A percentile compares a stretch with the other conserved stretches of the same genome.
Conservation (phyloP, 2,888 invertebrate genomes). For the Drosophila mettleri region DNA sequence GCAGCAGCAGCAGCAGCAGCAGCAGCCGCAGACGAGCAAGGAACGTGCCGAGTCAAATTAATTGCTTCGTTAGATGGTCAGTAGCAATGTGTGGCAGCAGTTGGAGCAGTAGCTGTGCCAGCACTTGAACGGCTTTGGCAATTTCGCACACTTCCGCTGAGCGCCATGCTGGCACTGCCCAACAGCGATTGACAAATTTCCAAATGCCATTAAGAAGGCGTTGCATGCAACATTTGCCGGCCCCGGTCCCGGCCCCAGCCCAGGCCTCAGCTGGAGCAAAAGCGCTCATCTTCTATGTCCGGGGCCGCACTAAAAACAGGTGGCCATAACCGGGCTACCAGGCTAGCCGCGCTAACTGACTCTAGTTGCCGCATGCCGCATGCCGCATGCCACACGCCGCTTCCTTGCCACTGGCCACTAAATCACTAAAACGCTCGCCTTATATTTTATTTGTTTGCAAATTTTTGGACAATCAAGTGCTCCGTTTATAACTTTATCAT, state of each 20-base stretch:
- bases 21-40: conserved; percentile 27
- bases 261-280: background rate
- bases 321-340: conserved; percentile 55
- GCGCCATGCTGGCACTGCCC: conserved; percentile 44
- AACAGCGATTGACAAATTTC: conserved; percentile 78
- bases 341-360: conserved; percentile 16
- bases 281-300: conserved; percentile 30
- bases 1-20: conserved; percentile 10
- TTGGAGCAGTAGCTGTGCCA: conserved; percentile 14
- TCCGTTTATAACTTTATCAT: conserved; percentile 74
- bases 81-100: conserved; percentile 34
- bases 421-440: conserved; percentile 57
- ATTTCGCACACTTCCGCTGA: conserved; percentile 72
- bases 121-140: conserved; percentile 59
- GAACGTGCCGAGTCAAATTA: conserved; percentile 78
- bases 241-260: conserved; percentile 5
- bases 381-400: background rate
- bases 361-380: background rate
- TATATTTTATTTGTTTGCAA: conserved; percentile 78
- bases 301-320: conserved; percentile 50
- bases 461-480: conserved; percentile 73
- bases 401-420: conserved; percentile 45
- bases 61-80: conserved; percentile 77
- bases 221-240: conserved; percentile 63
- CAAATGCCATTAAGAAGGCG: conserved; percentile 79